A percentile compares a stretch with the other conserved stretches of the same genome.
Conservation (phyloP, 2,888 invertebrate species). For the Pseudoips prasinana region DNA sequence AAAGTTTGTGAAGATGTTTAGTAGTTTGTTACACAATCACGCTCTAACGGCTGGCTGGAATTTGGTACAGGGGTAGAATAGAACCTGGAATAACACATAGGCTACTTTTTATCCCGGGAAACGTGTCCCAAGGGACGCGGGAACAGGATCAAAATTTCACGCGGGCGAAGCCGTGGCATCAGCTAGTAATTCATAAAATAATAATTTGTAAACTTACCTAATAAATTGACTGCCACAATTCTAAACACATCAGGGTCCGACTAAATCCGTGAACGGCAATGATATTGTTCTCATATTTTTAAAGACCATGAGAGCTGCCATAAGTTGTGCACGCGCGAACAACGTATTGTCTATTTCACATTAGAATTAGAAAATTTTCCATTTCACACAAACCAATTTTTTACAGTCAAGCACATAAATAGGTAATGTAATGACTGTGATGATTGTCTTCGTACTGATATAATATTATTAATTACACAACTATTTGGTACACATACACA, state of each 20-base stretch:
- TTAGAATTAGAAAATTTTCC: slow-evolving; percentile 1
- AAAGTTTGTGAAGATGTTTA: slow-evolving; percentile 1
- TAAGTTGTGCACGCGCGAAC: slow-evolving; percentile 1
- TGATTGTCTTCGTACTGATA: slow-evolving; percentile 1
- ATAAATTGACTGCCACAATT: slow-evolving; percentile 4
- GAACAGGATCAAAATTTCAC: slow-evolving; percentile 1
- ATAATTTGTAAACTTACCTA: slow-evolving; percentile 3
- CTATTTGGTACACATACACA: slow-evolving; percentile 1
- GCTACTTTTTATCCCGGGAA: slow-evolving; percentile 1
- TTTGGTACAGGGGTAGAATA: slow-evolving; percentile 1
- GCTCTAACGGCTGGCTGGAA: slow-evolving; percentile 1
- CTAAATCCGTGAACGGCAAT: slow-evolving; percentile 2
- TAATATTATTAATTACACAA: slow-evolving; percentile 1
- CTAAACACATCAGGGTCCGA: slow-evolving; percentile 4
- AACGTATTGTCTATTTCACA: slow-evolving; percentile 1
- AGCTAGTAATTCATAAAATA: slow-evolving; percentile 1
- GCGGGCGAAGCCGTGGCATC: slow-evolving; percentile 1
- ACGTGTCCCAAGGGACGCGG: slow-evolving; percentile 1
- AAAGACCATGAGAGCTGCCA: background rate
- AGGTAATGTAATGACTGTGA: slow-evolving; percentile 1
- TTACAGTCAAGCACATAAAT: slow-evolving; percentile 3
- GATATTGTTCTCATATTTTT: slow-evolving; percentile 1
- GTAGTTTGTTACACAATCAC: slow-evolving; percentile 1
- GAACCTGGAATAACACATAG: slow-evolving; percentile 1
- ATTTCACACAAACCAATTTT: slow-evolving; percentile 1